Percentiles rank a stretch among this genome's conserved stretches.
These are phyloP conservation scores for Sebastes fasciatus DNA, from an alignment of 2,113 vertebrate genomes.

Conservation along the genomic window DNA sequence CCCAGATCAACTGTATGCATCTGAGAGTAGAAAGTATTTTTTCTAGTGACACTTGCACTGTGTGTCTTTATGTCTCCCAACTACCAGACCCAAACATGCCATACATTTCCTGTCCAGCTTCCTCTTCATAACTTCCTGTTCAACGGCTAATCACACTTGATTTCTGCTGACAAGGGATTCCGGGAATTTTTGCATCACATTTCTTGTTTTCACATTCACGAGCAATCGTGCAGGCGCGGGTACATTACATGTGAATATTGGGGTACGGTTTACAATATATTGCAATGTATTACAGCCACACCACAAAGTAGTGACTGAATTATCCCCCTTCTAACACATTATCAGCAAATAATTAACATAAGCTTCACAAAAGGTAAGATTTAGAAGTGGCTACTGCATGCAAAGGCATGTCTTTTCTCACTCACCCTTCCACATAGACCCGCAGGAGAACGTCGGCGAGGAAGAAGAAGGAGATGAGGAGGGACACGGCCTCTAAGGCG, in stretches of 20 bases:
- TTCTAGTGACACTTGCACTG: not conserved
- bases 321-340: not conserved
- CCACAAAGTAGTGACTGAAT: not conserved
- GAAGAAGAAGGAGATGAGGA: conserved; percentile 93
- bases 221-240: not conserved
- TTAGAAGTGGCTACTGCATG: not conserved
- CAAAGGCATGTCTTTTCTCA: not conserved
- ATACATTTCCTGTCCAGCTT: conserved; percentile 69
- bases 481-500: conserved; percentile 83
- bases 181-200: conserved; percentile 29
- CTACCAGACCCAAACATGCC: not conserved
- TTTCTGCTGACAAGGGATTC: conserved; percentile 63
- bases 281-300: not conserved
- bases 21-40: not conserved
- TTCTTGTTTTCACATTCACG: not conserved
- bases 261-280: not conserved
- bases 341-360: not conserved
- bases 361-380: not conserved
- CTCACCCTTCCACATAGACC: conserved; percentile 93
- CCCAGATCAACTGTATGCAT: not conserved
- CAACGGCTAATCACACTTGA: conserved; percentile 27
- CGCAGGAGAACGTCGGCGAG: conserved; percentile 89
- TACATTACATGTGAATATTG: not conserved
- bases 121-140: conserved; percentile 70
- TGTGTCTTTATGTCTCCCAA: conserved; percentile 5